Evolutionary conservation across 1,140 invertebrate species (phyloP).

Genomic region (Caenorhabditis inopinata): DNA sequence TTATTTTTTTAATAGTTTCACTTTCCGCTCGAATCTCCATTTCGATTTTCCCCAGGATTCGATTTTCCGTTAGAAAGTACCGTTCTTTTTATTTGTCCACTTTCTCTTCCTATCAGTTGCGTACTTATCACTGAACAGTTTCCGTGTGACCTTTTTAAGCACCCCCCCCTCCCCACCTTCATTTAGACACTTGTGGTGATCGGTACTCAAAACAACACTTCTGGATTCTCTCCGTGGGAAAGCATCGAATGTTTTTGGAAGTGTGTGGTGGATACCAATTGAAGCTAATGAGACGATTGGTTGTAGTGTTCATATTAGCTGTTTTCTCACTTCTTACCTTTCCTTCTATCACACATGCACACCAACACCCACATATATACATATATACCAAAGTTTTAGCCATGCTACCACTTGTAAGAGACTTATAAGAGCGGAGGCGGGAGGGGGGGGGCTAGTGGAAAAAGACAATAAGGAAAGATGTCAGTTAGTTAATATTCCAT

Average conservation of each 20-base stretch:
- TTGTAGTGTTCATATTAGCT: neutral
- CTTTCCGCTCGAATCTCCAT: neutral
- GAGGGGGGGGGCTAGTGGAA: neutral
- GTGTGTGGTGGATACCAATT: too few species aligned
- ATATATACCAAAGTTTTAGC: neutral
- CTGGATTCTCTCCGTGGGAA: too few species aligned
- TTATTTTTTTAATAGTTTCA: too few species aligned
- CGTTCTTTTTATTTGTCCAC: neutral
- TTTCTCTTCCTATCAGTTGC: neutral
- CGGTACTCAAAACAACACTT: too few species aligned
- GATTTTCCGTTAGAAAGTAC: neutral
- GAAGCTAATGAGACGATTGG: slow-evolving; percentile 2
- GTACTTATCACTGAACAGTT: neutral
- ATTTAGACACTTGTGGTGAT: too few species aligned
- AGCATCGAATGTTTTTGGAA: too few species aligned
- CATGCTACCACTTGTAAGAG: neutral
- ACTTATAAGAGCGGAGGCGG: neutral
- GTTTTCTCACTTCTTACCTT: neutral
- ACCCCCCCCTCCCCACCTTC: too few species aligned
- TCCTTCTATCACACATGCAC: neutral
- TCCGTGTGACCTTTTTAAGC: neutral
- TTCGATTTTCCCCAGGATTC: neutral
- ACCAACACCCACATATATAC: neutral
- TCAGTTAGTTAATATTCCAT: neutral
- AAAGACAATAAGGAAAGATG: neutral